Base-by-base conservation (phyloP, 92 coral and sea anemone genomes). In the Epizoanthus rinbou region DNA sequence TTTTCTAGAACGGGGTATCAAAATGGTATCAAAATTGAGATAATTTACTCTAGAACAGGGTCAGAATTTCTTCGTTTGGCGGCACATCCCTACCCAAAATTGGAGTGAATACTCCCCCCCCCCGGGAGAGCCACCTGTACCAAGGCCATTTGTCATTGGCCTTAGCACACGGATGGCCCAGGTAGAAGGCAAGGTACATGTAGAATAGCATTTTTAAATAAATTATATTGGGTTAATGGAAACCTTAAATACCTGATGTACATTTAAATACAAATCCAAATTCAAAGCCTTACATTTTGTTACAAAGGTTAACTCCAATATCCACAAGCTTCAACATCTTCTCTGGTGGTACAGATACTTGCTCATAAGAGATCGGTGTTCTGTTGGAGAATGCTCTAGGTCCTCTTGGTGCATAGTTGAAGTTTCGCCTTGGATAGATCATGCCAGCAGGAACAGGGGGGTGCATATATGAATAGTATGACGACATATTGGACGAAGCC, bases 271-370 rank as follows among this genome's bases (percentile, higher is more conserved):
- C 17, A 47, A 52, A 19, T 37, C 25, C n/a, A n/a, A n/a, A n/a
- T n/a, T n/a, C 35, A 35, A 54, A 6, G 25, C 16, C 99, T 94
- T 87, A 96, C 99, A 87, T 91, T 87, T 89, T 94, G 78, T 96
- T 94, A 22, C 97, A 88, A 21, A 96, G 88, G 69, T 96, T 96
- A 52, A 96, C 98, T 23, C 95, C 97, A 25, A 92, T 90, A 81
- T 96, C 99, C 74, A 92, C 74, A 22, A 92, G 91, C 41, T 87
- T 80, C 69, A 93, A 75, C 69, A 90, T 74, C 76, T 90, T 94
- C 39, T 96, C 95, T 57, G 91, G 90, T 0, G 99, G 99, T 6
- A 96, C 88, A 53, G 80, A 75, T 19, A 92, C 90, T 66, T 88
- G 90, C 69, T 92, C 92, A 47, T 73, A 92, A 59, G 90, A 92